Conservation (phyloP, 2,113 vertebrate species). For the Salvator merianae region DNA sequence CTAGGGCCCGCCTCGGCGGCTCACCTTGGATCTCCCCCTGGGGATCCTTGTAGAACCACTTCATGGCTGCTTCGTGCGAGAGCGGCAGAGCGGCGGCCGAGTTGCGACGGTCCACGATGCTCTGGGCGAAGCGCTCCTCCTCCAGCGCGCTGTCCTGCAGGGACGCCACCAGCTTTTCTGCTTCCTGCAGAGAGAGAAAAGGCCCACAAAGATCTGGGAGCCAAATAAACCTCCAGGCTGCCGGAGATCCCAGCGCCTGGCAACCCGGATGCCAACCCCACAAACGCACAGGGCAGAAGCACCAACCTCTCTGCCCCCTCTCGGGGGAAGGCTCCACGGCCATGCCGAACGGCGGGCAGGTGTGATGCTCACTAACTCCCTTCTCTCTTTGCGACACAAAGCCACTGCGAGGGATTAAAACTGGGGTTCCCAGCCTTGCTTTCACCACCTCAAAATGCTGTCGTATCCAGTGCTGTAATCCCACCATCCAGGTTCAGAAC, state of each 20-base stretch:
- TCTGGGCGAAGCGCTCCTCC: constrained; percentile 88
- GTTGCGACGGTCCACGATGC: constrained; percentile 83
- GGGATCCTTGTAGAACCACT: constrained; percentile 96
- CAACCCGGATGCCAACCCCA: too few relatives aligned
- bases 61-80: constrained; percentile 89
- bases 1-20: accelerated
- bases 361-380: too few relatives aligned
- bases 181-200: constrained; percentile 74
- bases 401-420: too few relatives aligned
- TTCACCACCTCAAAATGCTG: too few relatives aligned
- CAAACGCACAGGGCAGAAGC: neutral
- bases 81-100: constrained; percentile 86
- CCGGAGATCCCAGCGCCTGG: neutral
- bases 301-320: neutral
- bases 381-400: too few relatives aligned
- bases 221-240: too few relatives aligned
- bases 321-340: neutral
- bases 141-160: constrained; percentile 90
- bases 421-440: too few relatives aligned
- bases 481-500: too few relatives aligned
- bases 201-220: neutral
- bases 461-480: too few relatives aligned
- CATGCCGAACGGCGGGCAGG: neutral
- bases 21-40: constrained; percentile 93
- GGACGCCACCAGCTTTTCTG: constrained; percentile 92